A percentile compares a stretch with the other conserved stretches of the same genome.
Evolutionary conservation across 2,888 invertebrate species (phyloP).

Genomic region (Agriopis marginaria): DNA sequence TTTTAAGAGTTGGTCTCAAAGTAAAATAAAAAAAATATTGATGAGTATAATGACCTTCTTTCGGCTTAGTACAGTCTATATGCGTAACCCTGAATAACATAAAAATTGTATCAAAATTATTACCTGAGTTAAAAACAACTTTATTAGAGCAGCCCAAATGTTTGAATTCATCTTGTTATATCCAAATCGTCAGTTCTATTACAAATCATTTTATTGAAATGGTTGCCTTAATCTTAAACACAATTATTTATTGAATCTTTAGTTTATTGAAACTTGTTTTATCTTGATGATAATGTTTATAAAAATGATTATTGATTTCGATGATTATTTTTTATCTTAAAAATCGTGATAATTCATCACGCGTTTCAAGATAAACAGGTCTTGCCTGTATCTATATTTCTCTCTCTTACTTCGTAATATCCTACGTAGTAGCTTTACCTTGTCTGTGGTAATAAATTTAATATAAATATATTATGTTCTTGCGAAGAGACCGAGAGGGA

Average conservation of each 20-base stretch:
- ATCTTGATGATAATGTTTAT: constrained; percentile 21
- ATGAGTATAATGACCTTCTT: too few relatives aligned
- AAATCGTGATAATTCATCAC: neutral
- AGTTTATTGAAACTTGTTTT: constrained; percentile 14
- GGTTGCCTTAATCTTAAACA: neutral
- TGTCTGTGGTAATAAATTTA: too few relatives aligned
- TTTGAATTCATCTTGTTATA: constrained; percentile 2
- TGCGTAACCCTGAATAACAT: too few relatives aligned
- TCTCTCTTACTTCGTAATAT: too few relatives aligned
- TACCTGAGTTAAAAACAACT: constrained; percentile 15
- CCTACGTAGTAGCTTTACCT: too few relatives aligned
- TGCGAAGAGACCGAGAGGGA: too few relatives aligned
- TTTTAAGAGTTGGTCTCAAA: too few relatives aligned
- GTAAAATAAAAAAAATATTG: too few relatives aligned
- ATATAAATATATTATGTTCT: too few relatives aligned
- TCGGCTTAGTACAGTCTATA: too few relatives aligned
- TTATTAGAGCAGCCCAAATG: neutral
- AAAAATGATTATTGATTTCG: neutral
- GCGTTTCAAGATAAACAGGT: too few relatives aligned
- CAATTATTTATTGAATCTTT: constrained; percentile 17
- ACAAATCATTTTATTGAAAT: constrained; percentile 2
- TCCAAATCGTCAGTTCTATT: neutral
- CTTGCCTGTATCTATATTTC: too few relatives aligned
- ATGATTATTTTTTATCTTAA: neutral
- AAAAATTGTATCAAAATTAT: neutral